Evolutionary conservation across 2,797 vertebrate species (phyloP).

Genomic region (Scolopax bukidnonensis): DNA sequence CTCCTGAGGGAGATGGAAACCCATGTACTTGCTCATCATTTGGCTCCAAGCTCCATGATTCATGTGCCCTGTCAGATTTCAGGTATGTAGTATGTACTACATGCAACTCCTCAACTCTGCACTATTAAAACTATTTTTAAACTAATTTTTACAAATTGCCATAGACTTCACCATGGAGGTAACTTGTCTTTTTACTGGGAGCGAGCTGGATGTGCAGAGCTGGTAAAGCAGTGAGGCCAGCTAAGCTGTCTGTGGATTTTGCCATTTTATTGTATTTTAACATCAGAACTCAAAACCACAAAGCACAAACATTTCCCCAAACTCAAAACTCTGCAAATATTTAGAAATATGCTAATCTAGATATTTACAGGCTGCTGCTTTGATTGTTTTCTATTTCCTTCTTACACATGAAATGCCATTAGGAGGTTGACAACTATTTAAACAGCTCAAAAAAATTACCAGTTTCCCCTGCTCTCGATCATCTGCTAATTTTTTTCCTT

Average conservation of each 20-base stretch:
- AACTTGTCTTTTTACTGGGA: no score
- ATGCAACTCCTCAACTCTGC: background rate
- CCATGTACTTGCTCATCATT: background rate
- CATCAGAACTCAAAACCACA: background rate
- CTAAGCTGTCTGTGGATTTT: background rate
- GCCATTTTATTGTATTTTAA: background rate
- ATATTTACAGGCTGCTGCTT: background rate
- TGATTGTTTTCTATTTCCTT: background rate
- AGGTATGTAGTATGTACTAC: no score
- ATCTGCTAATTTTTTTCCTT: background rate
- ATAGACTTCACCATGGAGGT: background rate
- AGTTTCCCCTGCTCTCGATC: background rate
- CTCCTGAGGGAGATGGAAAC: background rate
- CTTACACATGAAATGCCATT: background rate
- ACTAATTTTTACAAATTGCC: background rate
- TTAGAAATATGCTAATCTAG: background rate
- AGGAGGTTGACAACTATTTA: background rate
- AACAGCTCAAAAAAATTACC: background rate
- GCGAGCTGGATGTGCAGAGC: accelerated
- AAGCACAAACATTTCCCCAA: background rate
- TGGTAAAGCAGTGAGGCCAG: background rate
- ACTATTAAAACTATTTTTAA: background rate
- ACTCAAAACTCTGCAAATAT: background rate
- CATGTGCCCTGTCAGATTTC: background rate
- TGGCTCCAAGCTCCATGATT: accelerated